Evolutionary conservation across 2,888 invertebrate genomes (phyloP).

Genomic region (Amphiduros pacificus): DNA sequence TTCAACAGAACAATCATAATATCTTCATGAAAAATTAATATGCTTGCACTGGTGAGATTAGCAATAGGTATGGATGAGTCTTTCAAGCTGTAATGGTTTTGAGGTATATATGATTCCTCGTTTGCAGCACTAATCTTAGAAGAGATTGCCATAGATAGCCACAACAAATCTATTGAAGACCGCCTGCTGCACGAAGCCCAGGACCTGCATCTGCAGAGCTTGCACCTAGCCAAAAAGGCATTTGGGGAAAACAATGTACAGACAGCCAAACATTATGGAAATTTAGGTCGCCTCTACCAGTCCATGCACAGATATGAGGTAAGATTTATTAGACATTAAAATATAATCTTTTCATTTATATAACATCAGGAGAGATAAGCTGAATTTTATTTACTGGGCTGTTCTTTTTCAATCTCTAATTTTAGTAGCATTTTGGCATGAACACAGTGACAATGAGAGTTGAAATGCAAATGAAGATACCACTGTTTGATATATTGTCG

Average conservation of each 20-base stretch:
- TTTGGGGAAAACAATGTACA: conserved; percentile 93
- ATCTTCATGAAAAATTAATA: neutral
- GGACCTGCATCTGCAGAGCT: conserved; percentile 79
- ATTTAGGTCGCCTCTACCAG: conserved; percentile 90
- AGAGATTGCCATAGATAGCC: conserved; percentile 86
- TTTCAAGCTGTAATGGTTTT: no score
- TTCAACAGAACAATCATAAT: neutral
- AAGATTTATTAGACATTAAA: conserved; percentile 25
- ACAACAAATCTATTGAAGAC: conserved; percentile 60
- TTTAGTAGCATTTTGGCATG: no score
- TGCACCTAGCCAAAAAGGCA: conserved; percentile 76
- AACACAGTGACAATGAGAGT: no score
- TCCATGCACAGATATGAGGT: conserved; percentile 86
- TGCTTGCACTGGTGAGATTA: neutral
- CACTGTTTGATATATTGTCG: no score
- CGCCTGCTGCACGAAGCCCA: conserved; percentile 78
- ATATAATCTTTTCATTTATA: neutral
- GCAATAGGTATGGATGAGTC: no score
- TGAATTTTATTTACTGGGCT: no score
- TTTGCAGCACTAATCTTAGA: conserved; percentile 79
- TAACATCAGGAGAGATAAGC: no score
- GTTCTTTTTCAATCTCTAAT: no score
- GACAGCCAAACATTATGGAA: conserved; percentile 94
- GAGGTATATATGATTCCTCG: neutral
- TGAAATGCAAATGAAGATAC: no score